Base-by-base conservation (phyloP, 2,888 invertebrate genomes). In the Epinotia demarniana region DNA sequence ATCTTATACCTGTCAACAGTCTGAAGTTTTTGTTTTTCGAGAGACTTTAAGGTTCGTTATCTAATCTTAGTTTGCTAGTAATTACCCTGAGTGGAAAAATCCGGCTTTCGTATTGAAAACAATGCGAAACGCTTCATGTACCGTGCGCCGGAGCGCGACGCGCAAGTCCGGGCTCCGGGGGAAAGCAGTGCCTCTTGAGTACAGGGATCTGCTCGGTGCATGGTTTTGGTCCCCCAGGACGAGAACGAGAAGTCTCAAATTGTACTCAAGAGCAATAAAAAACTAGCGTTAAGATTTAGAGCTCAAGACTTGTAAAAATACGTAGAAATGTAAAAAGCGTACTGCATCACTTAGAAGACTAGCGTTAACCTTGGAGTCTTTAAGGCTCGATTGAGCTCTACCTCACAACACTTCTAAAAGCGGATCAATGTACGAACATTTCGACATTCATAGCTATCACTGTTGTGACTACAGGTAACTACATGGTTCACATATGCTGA, bases 121-220 rank as follows among this genome's bases (percentile, higher is more conserved):
- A 75, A 75, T 75, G 70, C 55, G 67, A 57, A 72, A 66, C 66
- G 71, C 55, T 64, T 66, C 66, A 75, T 60, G 75, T 71, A 61
- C 77, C 78, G 75, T 62, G 73, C 73, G 76, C 57, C 74, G 73
- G 78, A 76, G 77, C 79, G 76, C 72, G 49, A 60, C 71, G 69
- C 27, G 33, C 46, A 19, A 33, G 64, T 70, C 63, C 81, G 79
- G 80, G 39, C 79, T 81, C 75, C 70, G 79, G 79, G 81, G 80
- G 84, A 83, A 84, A 84, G 83, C 81, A 75, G 61, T 33, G 69
- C 46, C 68, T 68, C 6, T 11, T 60, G 55, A 27, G 23, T 58
- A 46, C n/a, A 58, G 46, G 69, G 60, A 69, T 57, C 27, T 27
- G 33, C 18, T 23, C 53, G 18, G 16, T 39, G 63, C 16, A 27